Evolutionary conservation across 2,888 invertebrate genomes (phyloP), one percentile per base, ranked within the genome.

Genomic region (Hirtodrosophila trivittata): DNA sequence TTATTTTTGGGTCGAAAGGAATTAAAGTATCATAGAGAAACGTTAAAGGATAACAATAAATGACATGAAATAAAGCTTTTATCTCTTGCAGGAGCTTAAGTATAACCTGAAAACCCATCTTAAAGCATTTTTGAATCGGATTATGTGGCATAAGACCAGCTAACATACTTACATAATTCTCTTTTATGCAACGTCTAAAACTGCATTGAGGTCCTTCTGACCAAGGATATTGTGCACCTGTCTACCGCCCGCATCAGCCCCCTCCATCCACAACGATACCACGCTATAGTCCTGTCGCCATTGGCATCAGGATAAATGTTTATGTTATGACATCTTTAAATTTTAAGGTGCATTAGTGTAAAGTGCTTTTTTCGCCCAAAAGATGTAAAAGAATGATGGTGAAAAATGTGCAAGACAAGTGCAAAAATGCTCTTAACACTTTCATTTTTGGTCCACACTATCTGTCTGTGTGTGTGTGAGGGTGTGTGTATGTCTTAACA

Each of bases 261-360:
- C 18, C 18, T 21, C 3, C 18, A 21, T 5, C 18, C 18, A 21
- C 18, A 21, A 3, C 18, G 18, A 5, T 5, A 21, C 5, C 18
- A 8, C 13, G 33, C 35, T 39, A 14, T 28, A 26, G 10, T 51
- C 30, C 33, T 37, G 33, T 33, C 28, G 16, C 1, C 69, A 60
- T 42, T 65, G 62, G 58, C 51, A 52, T 35, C 58, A 41, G 77
- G 77, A 81, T 87, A 85, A 85, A 83, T 83, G 82, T 85, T 82
- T 84, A 85, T 78, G 78, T 83, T 83, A 83, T 83, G 86, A 87
- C 86, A 82, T 77, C 78, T 83, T 83, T 87, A 83, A 87, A 85
- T 85, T 87, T 87, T 78, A 80, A 83, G 83, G 83, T 83, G 83
- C 83, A 83, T 83, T 83, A 83, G 83, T 85, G 83, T 66, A 87